Percentiles rank a stretch among this genome's conserved stretches.
These are phyloP conservation scores for Hemiprocne comata DNA, from an alignment of 2,113 vertebrate species.

Conservation along the genomic window DNA sequence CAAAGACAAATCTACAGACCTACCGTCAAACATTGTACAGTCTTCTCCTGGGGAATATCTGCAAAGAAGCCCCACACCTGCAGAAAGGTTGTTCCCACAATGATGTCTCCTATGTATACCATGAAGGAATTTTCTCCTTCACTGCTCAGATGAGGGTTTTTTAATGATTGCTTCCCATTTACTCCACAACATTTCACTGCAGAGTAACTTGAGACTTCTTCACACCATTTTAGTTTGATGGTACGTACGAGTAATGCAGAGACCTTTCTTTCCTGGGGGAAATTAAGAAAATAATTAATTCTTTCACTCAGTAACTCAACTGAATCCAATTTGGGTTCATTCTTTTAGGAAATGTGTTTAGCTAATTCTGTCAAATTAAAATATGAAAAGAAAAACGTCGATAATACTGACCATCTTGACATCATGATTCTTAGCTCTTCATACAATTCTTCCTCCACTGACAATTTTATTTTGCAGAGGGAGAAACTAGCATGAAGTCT, in stretches of 20 bases:
- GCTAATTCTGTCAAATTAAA: conserved; percentile 13
- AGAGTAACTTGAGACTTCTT: not conserved
- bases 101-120: not conserved
- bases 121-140: not conserved
- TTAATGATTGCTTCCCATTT: not conserved
- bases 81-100: not conserved
- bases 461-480: not conserved
- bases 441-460: not conserved
- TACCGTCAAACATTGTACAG: not conserved
- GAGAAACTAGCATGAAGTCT: not conserved
- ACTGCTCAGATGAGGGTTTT: not conserved
- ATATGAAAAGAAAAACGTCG: not conserved
- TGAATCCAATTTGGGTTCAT: conserved; percentile 21
- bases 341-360: conserved; percentile 27
- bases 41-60: not conserved
- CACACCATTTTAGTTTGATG: conserved; percentile 23
- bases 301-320: conserved; percentile 3
- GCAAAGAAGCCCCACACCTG: not conserved
- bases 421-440: not conserved
- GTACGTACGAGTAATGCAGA: not conserved
- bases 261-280: conserved; percentile 37
- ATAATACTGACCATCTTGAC: not conserved
- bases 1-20: not conserved
- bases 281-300: conserved; percentile 58
- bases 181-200: conserved; percentile 1